Evolutionary conservation across 2,113 vertebrate genomes (phyloP).

Genomic region (Ginglymostoma cirratum): DNA sequence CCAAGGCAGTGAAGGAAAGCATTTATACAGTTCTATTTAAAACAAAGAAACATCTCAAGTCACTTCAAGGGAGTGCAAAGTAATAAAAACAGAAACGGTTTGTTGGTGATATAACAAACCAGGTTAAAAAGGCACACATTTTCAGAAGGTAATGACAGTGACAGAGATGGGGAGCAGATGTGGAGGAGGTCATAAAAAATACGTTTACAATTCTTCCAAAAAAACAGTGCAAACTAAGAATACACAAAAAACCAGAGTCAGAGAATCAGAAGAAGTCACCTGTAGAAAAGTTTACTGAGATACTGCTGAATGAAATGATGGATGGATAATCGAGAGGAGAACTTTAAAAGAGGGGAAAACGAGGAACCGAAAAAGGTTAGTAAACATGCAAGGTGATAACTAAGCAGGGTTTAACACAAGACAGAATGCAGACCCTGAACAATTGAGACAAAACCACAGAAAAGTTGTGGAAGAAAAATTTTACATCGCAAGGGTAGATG

Average conservation of each 20-base stretch:
- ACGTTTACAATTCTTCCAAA: neutral
- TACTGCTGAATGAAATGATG: neutral
- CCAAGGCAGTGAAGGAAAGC: neutral
- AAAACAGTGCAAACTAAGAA: neutral
- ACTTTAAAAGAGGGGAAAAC: neutral
- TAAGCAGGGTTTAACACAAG: neutral
- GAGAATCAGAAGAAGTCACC: neutral
- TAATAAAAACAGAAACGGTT: neutral
- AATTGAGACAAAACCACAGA: neutral
- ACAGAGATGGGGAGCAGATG: neutral
- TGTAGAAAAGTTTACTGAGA: neutral
- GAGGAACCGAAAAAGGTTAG: neutral
- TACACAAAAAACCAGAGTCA: neutral
- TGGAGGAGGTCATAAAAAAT: neutral
- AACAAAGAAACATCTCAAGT: neutral
- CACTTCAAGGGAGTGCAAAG: neutral
- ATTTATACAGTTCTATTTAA: neutral
- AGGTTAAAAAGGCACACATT: neutral
- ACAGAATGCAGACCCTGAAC: neutral
- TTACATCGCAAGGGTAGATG: too few relatives aligned
- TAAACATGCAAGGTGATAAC: neutral
- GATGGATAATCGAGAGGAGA: neutral
- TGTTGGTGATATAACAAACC: neutral
- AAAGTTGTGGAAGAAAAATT: too few relatives aligned
- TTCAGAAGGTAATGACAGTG: neutral